phyloP scores from a whole-genome alignment of 1,140 invertebrate species.

The Trichonephila inaurata region DNA sequence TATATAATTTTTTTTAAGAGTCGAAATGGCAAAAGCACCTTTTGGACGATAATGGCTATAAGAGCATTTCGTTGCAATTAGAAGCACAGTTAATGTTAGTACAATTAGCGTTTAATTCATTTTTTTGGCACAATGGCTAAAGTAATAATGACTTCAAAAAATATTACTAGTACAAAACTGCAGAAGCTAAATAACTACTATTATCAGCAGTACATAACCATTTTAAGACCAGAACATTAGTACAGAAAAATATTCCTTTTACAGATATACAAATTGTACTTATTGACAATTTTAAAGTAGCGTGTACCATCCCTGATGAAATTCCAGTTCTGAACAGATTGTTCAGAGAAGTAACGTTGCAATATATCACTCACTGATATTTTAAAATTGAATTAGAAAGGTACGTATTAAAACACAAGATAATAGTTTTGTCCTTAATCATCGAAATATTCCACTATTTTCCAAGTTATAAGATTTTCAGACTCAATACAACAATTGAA shows the following conservation, averaged over 20 bases:
- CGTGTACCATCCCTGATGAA: conserved; percentile 28
- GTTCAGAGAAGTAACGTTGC: background rate
- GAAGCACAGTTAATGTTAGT: conserved; percentile 24
- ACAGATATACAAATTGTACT: conserved; percentile 41
- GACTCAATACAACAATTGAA: no score
- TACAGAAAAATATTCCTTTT: conserved; percentile 54
- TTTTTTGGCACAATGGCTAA: conserved; percentile 50
- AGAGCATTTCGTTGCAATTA: conserved; percentile 61
- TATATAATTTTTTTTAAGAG: conserved; percentile 12
- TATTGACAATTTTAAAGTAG: conserved; percentile 34
- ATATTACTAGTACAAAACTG: conserved; percentile 50
- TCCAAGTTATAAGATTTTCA: no score
- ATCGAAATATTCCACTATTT: no score
- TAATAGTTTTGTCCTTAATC: background rate
- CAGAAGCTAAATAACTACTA: conserved; percentile 41
- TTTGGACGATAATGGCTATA: conserved; percentile 61
- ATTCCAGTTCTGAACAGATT: background rate
- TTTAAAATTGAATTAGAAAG: background rate
- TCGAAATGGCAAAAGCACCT: conserved; percentile 60
- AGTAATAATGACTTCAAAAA: conserved; percentile 46
- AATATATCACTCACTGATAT: conserved; percentile 21
- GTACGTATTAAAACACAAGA: background rate
- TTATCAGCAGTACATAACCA: conserved; percentile 39
- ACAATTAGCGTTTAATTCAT: background rate
- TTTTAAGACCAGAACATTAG: conserved; percentile 24